These are phyloP conservation scores for Drosophila paramelanica DNA, from an alignment of 2,888 invertebrate species.

Conservation along the genomic window DNA sequence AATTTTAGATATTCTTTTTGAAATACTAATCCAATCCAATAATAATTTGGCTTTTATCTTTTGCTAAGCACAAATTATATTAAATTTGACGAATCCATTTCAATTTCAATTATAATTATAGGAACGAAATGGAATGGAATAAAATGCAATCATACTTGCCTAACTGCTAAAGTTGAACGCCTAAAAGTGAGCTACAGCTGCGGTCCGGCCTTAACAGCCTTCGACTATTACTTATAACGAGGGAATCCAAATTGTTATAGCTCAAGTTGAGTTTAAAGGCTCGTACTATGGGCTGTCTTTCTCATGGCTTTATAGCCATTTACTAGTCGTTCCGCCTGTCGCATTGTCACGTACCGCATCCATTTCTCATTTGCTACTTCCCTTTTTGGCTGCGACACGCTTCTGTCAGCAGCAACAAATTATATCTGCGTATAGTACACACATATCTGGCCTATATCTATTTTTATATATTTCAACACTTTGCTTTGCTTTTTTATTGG, in stretches of 20 bases:
- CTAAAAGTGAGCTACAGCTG: neutral
- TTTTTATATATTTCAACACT: conserved; percentile 59
- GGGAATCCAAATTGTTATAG: conserved; percentile 5
- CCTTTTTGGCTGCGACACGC: conserved; percentile 35
- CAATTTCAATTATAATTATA: no score
- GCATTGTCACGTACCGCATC: conserved; percentile 55
- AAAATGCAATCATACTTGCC: neutral
- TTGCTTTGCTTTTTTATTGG: conserved; percentile 60
- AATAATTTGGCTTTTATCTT: no score
- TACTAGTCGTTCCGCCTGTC: conserved; percentile 23
- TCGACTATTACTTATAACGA: neutral
- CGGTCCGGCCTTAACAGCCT: neutral
- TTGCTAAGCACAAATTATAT: no score
- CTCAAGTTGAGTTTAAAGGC: conserved; percentile 15
- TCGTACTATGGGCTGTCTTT: neutral
- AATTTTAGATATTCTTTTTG: no score
- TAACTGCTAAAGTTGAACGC: neutral
- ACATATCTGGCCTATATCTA: conserved; percentile 31
- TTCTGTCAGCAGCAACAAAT: conserved; percentile 64
- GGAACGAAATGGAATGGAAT: no score
- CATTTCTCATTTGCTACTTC: conserved; percentile 52
- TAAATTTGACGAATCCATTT: no score
- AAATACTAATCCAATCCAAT: no score
- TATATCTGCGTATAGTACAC: conserved; percentile 36
- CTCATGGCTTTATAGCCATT: conserved; percentile 16